These are phyloP conservation scores for Pogonocherus hispidulus DNA, from an alignment of 2,888 invertebrate genomes.

Conservation along the genomic window DNA sequence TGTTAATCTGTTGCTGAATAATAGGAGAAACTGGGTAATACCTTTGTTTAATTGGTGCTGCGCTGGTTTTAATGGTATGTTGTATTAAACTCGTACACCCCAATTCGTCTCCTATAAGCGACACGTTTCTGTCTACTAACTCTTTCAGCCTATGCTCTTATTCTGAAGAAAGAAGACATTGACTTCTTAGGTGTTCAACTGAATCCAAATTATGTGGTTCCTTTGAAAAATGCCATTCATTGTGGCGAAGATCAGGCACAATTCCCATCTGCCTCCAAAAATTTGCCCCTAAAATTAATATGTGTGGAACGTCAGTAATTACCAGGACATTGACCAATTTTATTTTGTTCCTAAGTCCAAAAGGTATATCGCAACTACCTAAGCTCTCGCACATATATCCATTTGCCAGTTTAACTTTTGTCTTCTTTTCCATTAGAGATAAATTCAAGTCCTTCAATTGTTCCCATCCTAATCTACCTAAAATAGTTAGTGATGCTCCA, in stretches of 20 bases:
- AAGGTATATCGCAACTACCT: conserved; percentile 12
- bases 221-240: conserved; percentile 5
- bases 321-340: conserved; percentile 5
- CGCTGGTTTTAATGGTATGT: background rate
- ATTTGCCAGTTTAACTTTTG: conserved; percentile 9
- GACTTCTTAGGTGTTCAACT: background rate
- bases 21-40: background rate
- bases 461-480: conserved; percentile 3
- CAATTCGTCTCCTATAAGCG: conserved; percentile 20
- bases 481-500: conserved; percentile 11
- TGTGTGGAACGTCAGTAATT: background rate
- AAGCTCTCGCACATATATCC: conserved; percentile 20
- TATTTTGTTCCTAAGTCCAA: conserved; percentile 9
- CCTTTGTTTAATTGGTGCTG: background rate
- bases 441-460: background rate
- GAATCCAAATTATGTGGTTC: background rate
- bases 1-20: background rate
- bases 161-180: background rate
- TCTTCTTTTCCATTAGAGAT: no score
- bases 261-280: conserved; percentile 14
- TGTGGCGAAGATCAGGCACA: background rate
- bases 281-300: conserved; percentile 9
- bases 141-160: background rate
- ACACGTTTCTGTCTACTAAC: conserved; percentile 8
- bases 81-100: conserved; percentile 15